These are phyloP conservation scores for Synergus laeviventris DNA, from an alignment of 2,888 invertebrate species.

Conservation along the genomic window DNA sequence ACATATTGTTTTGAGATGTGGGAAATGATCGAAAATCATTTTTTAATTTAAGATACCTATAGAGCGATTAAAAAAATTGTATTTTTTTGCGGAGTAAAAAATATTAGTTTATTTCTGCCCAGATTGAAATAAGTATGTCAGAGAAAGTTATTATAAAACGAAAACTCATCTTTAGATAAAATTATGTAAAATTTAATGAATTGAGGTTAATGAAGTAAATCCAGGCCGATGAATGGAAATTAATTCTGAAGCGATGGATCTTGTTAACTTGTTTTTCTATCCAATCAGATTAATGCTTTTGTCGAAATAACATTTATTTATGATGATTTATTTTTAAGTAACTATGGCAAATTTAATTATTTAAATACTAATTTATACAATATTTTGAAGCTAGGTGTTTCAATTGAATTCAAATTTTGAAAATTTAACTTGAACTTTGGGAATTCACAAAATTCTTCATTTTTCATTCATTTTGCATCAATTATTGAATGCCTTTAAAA, in stretches of 20 bases:
- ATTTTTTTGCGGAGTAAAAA: neutral
- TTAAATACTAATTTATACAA: no score
- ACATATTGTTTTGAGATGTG: neutral
- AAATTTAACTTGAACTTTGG: no score
- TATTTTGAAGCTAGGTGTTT: no score
- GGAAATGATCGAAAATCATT: no score
- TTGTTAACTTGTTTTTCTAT: neutral
- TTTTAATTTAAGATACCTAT: neutral
- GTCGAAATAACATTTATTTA: neutral
- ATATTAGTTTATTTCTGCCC: neutral
- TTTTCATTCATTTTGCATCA: no score
- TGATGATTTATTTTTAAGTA: no score
- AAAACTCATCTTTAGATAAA: constrained; percentile 21
- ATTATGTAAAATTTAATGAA: constrained; percentile 29
- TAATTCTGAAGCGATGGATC: neutral
- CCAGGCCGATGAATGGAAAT: constrained; percentile 6
- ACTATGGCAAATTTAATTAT: no score
- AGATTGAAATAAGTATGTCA: constrained; percentile 11
- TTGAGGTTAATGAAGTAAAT: constrained; percentile 31
- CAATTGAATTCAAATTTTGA: no score
- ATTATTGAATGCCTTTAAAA: no score
- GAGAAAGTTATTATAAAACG: constrained; percentile 30
- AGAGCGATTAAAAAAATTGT: no score
- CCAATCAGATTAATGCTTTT: neutral
- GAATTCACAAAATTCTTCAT: no score